These are phyloP conservation scores for Chelonus insularis DNA, from an alignment of 1,140 invertebrate species.

Conservation along the genomic window DNA sequence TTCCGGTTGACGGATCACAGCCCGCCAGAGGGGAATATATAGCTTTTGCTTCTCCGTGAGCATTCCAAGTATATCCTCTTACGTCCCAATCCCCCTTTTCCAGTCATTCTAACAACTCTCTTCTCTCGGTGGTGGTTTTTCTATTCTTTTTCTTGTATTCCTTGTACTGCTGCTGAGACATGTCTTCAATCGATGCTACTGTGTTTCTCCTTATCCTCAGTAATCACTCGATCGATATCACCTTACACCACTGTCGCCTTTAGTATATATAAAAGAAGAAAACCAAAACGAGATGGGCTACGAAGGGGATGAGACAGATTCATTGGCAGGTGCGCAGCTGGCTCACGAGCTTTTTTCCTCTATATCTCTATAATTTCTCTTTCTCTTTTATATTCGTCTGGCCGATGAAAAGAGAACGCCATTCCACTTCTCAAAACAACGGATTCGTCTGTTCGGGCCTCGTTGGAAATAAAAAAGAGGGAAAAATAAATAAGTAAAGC, in stretches of 20 bases:
- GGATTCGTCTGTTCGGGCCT: background rate
- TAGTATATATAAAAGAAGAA: slow-evolving; percentile 3
- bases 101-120: background rate
- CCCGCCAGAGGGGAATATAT: slow-evolving; percentile 29
- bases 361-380: slow-evolving; percentile 8
- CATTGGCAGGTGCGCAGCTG: slow-evolving; percentile 31
- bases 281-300: background rate
- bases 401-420: slow-evolving; percentile 3
- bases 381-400: slow-evolving; percentile 21
- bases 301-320: slow-evolving; percentile 27
- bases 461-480: background rate
- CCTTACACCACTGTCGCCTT: background rate
- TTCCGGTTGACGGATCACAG: slow-evolving; percentile 49
- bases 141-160: background rate
- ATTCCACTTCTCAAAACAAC: slow-evolving; percentile 15
- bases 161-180: background rate
- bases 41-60: background rate
- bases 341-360: slow-evolving; percentile 15
- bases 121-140: no score
- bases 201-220: slow-evolving; percentile 24
- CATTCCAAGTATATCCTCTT: background rate
- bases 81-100: background rate
- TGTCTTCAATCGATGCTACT: slow-evolving; percentile 19
- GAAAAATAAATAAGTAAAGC: background rate
- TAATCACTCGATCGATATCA: slow-evolving; percentile 32